Evolutionary conservation across 2,888 invertebrate species (phyloP).

Genomic region (Cylloceria caligata): DNA sequence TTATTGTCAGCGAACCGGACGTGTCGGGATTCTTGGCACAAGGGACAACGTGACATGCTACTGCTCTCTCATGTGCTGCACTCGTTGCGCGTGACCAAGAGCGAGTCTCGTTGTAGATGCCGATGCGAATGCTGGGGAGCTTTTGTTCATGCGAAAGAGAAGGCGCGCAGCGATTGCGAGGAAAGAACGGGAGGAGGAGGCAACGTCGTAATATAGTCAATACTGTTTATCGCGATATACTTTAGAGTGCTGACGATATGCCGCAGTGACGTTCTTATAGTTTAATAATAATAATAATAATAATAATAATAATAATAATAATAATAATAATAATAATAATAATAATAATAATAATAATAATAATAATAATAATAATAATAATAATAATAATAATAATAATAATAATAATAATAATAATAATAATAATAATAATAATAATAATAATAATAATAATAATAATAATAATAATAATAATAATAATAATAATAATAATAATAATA

Average conservation of each 20-base stretch:
- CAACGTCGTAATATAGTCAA: neutral
- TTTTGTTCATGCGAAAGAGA: conserved; percentile 72
- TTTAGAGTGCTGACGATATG: conserved; percentile 1
- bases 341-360: neutral
- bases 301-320: conserved; percentile 16
- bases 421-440: too few relatives aligned
- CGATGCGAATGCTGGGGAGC: conserved; percentile 67
- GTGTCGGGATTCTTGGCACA: conserved; percentile 13
- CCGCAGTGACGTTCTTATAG: conserved; percentile 28
- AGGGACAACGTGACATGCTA: conserved; percentile 8
- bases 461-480: too few relatives aligned
- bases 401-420: too few relatives aligned
- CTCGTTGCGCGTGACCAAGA: conserved; percentile 74
- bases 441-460: too few relatives aligned
- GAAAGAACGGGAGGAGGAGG: neutral
- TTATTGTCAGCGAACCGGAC: conserved; percentile 27
- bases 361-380: too few relatives aligned
- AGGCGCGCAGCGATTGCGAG: conserved; percentile 44
- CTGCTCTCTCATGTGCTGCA: conserved; percentile 5
- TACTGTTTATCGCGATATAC: conserved; percentile 21
- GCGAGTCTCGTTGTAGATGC: conserved; percentile 71
- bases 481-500: too few relatives aligned
- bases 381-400: too few relatives aligned
- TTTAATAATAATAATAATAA: conserved; percentile 30
- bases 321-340: conserved; percentile 23